These are phyloP conservation scores for Callopanchax toddi DNA, from an alignment of 2,113 vertebrate genomes.

Conservation along the genomic window DNA sequence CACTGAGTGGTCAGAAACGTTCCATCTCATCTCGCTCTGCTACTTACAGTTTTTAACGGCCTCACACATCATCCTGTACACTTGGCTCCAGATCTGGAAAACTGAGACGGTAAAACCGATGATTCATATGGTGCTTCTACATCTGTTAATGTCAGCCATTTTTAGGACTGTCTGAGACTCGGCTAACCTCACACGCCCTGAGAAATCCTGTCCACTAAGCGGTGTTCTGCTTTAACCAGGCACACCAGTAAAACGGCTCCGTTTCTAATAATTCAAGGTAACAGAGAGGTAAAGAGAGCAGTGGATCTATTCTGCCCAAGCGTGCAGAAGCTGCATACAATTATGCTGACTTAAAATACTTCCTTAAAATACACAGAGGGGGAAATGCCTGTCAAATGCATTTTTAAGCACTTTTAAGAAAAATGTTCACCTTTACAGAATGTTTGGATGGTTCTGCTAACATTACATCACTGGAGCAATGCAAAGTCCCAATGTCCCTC, in stretches of 20 bases:
- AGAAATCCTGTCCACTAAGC: slow-evolving; percentile 22
- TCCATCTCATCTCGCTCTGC: slow-evolving; percentile 31
- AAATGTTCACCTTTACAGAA: too few species aligned
- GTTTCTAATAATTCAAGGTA: neutral
- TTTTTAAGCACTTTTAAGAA: too few species aligned
- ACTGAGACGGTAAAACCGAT: slow-evolving; percentile 37
- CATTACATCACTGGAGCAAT: too few species aligned
- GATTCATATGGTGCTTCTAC: slow-evolving; percentile 40
- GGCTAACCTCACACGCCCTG: slow-evolving; percentile 28
- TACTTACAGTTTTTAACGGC: slow-evolving; percentile 44
- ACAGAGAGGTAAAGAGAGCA: too few species aligned
- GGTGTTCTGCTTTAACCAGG: slow-evolving; percentile 8
- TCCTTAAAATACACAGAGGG: too few species aligned
- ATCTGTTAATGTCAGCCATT: slow-evolving; percentile 19
- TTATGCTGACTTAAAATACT: too few species aligned
- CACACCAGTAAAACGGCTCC: neutral
- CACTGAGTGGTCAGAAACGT: slow-evolving; percentile 44
- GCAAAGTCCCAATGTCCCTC: too few species aligned
- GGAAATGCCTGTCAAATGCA: too few species aligned
- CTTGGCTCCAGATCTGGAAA: slow-evolving; percentile 38
- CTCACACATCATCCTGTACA: slow-evolving; percentile 53
- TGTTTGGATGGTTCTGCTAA: too few species aligned
- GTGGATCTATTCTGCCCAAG: too few species aligned
- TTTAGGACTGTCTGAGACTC: slow-evolving; percentile 18
- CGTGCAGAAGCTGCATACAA: too few species aligned